These are phyloP conservation scores for Dryomyza anilis DNA, from an alignment of 2,888 invertebrate genomes.

Conservation along the genomic window DNA sequence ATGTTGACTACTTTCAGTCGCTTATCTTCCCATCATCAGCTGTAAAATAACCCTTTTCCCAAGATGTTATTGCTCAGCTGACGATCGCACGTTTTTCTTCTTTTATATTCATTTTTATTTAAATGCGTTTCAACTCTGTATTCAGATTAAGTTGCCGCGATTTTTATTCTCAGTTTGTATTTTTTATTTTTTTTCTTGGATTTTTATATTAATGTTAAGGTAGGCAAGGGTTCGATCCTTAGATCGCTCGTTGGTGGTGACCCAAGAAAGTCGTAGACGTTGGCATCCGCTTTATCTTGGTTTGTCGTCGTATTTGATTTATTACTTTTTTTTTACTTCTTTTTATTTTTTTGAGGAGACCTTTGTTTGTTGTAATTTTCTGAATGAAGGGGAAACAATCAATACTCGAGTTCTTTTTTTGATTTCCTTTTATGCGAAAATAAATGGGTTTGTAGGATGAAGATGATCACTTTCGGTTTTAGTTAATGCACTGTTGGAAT, in stretches of 20 bases:
- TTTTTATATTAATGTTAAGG: no score
- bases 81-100: neutral
- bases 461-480: slow-evolving; percentile 53
- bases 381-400: slow-evolving; percentile 55
- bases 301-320: slow-evolving; percentile 45
- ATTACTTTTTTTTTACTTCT: slow-evolving; percentile 38
- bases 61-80: neutral
- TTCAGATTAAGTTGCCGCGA: slow-evolving; percentile 27
- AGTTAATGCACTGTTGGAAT: slow-evolving; percentile 13
- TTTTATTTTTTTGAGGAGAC: slow-evolving; percentile 15
- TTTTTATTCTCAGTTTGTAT: no score
- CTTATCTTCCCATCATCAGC: no score
- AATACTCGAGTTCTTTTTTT: slow-evolving; percentile 25
- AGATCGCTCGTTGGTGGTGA: neutral
- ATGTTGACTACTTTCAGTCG: no score
- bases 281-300: slow-evolving; percentile 42
- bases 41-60: no score
- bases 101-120: slow-evolving; percentile 4
- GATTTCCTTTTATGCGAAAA: slow-evolving; percentile 2
- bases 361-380: slow-evolving; percentile 33
- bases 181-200: no score
- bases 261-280: slow-evolving; percentile 40
- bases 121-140: neutral
- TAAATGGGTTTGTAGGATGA: slow-evolving; percentile 54
- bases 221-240: slow-evolving; percentile 39